Base-by-base conservation (phyloP, 1,140 invertebrate species). In the Wiebesia pumilae region DNA sequence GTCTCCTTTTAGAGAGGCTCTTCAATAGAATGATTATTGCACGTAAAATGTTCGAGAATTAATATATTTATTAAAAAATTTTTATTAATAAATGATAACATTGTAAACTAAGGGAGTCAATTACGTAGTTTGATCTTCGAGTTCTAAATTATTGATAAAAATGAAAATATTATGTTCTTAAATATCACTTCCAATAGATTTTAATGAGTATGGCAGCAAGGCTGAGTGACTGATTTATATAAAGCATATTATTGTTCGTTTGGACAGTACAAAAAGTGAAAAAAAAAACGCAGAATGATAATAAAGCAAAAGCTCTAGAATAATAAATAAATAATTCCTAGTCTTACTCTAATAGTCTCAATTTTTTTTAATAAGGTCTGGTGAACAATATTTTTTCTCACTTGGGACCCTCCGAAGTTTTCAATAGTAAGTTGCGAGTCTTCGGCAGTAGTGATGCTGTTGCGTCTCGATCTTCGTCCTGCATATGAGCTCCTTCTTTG, bases 371-470 rank as follows among this genome's bases (percentile, higher is more conserved):
- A 87, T 85, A 87, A 87, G 67, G 83, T 85, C 87, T 87, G 51
- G 87, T 87, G 87, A 87, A 87, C 87, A 87, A 75, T 54, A 86
- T 87, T 87, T 62, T 86, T 84, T 84, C 85, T 88, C 84, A 93
- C 97, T 94, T 97, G 97, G 89, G 96, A 97, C 77, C 97, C 97
- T 47, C 97, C 97, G 93, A 98, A 98, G 93, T 98, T 98, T 94
- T 98, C 97, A 47, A 98, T 96, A 0, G 97, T 98, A 87, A 98
- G 93, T 92, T 98, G 96, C 47, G 97, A 98, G 90, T 98, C 97
- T 90, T 98, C 97, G 71, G 96, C 96, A 71, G 97, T 95, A 65
- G 96, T 96, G 77, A 97, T 95, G 71, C 97, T 98, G 91, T 97
- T 97, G 73, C 97, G 94, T 54, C 97, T 94, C 19, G 97, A 98